Base-by-base conservation (phyloP, 2,113 vertebrate genomes). In the Calidris pygmaea region DNA sequence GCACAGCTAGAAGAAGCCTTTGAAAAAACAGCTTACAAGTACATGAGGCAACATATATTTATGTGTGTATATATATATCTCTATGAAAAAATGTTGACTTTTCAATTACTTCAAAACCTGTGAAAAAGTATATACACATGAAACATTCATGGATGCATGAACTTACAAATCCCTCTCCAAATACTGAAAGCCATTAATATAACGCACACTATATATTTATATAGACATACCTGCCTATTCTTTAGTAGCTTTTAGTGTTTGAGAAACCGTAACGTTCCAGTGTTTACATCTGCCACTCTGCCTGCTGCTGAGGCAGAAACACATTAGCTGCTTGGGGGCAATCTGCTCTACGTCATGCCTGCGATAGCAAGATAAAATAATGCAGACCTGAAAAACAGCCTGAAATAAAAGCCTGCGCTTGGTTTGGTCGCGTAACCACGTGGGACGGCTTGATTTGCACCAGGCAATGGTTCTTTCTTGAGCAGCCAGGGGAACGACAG, bases 271-370 rank as follows among this genome's bases (percentile, higher is more conserved):
- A 77, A 60, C 0, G 3, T 55, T 79, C 30, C 59, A 15, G 39
- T 92, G 96, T 94, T 95, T 93, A 89, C 73, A 90, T 91, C 91
- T 91, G 84, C 90, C 52, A 32, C 92, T 83, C 66, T 39, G 55
- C 37, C 71, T 59, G 75, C 90, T 66, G 90, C 88, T 0, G 32
- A 88, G 88, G 76, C 93, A 92, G 75, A 83, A 81, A 90, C 77
- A 45, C 63, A 50, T 47, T 7, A 41, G 83, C 76, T 87, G 89
- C 94, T 77, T 77, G 93, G 80, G 92, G 80, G 89, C 94, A 91
- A 84, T 63, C 50, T 87, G 94, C 79, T 84, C 89, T 21, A 27
- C 47, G 32, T 87, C 89, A 67, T 30, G 80, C 41, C 95, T 50
- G 93, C 8, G 41, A 77, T 12, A 41, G 63, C 0, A 5, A 91